Evolutionary conservation across 2,797 vertebrate genomes (phyloP), one percentile per base, ranked within the genome.

Genomic region (Gastrophryne carolinensis): DNA sequence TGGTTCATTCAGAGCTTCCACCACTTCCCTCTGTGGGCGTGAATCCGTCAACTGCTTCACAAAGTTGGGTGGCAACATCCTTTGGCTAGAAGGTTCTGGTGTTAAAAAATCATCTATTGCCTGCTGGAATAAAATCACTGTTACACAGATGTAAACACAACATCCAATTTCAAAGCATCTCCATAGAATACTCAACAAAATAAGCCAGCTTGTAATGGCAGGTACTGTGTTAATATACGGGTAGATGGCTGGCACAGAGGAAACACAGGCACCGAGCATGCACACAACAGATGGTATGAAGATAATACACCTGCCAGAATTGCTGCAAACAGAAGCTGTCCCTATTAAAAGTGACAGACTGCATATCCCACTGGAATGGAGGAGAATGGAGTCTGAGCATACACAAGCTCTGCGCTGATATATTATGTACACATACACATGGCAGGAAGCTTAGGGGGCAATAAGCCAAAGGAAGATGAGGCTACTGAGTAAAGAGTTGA

Each of bases 31-130:
- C 26, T 66, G 88, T 0, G 88, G 91, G 83, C 91, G 92, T 63
- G 88, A 89, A 0, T 92, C 90, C 4, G 87, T 87, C 0, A 87
- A 91, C 54, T 94, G 93, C 73, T 79, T 92, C 24, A 84, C 87
- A 27, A 84, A 87, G 19, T 83, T 87, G 1, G 91, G 90, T 68
- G 83, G 86, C 47, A 88, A 86, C 61, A 83, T 88, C 0, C 86
- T 87, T 32, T 91, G 92, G 2, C 83, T 74, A 37, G 84, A 57
- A 54, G 69, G 69, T 37, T 88, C 87, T 32, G 79, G 79, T 60
- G 79, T 63, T 53, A 81, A 73, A 19, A 80, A 84, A 39, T 87
- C 86, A 63, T 88, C 86, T 11, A 84, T 72, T 62, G 80, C 73
- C 87, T 89, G 77, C 63, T 44, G 73, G 60, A 82, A 79, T 24